These are phyloP conservation scores for Scrobipalpa atriplicella DNA, from an alignment of 2,888 invertebrate genomes.

Conservation along the genomic window DNA sequence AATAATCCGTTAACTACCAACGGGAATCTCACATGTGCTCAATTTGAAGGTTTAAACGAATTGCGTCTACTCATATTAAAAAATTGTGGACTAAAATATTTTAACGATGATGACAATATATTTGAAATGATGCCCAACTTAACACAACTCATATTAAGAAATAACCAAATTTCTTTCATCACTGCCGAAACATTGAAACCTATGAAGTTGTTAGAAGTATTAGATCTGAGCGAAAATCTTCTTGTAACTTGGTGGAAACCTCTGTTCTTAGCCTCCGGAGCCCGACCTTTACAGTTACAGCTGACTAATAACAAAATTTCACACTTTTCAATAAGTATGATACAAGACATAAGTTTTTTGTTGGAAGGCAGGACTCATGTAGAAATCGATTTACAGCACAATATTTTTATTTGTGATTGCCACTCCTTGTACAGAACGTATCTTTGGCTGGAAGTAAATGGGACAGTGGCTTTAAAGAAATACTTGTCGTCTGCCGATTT, in stretches of 20 bases:
- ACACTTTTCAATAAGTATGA: constrained; percentile 80
- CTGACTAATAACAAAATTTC: constrained; percentile 81
- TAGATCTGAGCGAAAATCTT: constrained; percentile 80
- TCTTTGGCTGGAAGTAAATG: constrained; percentile 68
- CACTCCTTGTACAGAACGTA: constrained; percentile 68
- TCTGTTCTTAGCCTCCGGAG: constrained; percentile 72
- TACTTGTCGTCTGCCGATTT: constrained; percentile 65
- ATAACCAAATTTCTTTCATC: constrained; percentile 74
- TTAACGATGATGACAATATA: constrained; percentile 69
- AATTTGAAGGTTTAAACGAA: constrained; percentile 76
- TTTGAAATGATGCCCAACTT: constrained; percentile 77
- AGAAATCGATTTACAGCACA: constrained; percentile 74
- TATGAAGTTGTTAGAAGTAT: constrained; percentile 63
- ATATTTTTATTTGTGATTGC: constrained; percentile 82
- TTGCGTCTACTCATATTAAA: constrained; percentile 74
- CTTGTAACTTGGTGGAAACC: constrained; percentile 79
- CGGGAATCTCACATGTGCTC: constrained; percentile 62
- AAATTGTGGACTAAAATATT: constrained; percentile 76
- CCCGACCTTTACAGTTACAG: constrained; percentile 62
- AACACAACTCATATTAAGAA: constrained; percentile 74
- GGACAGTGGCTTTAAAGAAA: constrained; percentile 54
- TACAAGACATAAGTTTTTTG: constrained; percentile 78
- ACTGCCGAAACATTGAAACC: constrained; percentile 68
- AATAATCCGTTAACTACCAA: constrained; percentile 77
- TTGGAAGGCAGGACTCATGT: constrained; percentile 55